Conservation (phyloP, 1,140 invertebrate genomes). For the Listronotus bonariensis region DNA sequence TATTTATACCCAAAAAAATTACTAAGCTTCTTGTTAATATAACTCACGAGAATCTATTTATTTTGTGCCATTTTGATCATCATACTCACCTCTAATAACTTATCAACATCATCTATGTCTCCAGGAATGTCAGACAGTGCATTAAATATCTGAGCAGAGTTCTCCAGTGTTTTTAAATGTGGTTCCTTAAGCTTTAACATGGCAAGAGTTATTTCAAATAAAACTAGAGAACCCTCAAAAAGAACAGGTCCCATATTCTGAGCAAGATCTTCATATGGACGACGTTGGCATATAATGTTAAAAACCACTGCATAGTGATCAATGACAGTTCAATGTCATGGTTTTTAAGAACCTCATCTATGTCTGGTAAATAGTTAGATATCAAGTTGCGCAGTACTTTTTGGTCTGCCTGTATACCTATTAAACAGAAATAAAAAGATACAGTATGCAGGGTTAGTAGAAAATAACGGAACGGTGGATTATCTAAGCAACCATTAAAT, state of each 20-base stretch:
- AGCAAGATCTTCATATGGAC: constrained; percentile 97
- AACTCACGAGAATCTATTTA: neutral
- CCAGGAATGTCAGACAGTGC: constrained; percentile 93
- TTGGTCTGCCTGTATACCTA: constrained; percentile 90
- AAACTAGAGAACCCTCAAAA: constrained; percentile 92
- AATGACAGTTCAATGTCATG: constrained; percentile 96
- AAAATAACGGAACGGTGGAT: no score
- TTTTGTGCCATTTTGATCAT: neutral
- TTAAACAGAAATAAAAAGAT: constrained; percentile 38
- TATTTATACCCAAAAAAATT: no score
- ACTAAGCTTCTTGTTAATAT: no score
- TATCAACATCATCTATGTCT: constrained; percentile 88
- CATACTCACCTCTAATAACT: constrained; percentile 67
- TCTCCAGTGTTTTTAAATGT: constrained; percentile 79
- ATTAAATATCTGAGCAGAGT: constrained; percentile 97
- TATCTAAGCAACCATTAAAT: no score
- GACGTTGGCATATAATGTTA: constrained; percentile 96
- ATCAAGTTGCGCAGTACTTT: constrained; percentile 90
- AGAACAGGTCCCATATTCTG: constrained; percentile 96
- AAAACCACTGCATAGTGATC: constrained; percentile 97
- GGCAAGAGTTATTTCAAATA: constrained; percentile 95
- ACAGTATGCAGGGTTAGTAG: no score
- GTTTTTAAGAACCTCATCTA: constrained; percentile 86
- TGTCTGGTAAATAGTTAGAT: constrained; percentile 84
- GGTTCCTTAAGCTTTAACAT: constrained; percentile 94